Evolutionary conservation across 2,888 invertebrate genomes (phyloP), one percentile per base, ranked within the genome.

Genomic region (Napeogenes inachia): DNA sequence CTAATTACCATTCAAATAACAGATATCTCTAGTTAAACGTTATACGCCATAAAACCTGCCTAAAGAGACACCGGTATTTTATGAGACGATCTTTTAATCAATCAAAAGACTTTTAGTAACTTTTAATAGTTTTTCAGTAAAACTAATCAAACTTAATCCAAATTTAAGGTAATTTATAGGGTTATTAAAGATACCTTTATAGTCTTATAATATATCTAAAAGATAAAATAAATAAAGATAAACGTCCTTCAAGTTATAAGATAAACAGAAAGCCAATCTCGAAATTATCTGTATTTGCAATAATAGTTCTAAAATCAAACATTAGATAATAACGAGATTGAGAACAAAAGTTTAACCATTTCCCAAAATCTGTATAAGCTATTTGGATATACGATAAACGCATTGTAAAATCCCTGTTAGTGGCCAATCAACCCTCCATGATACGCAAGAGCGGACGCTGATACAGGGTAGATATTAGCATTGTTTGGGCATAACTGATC

Each of bases 331-430:
- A 79, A 73, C 68, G 68, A 76, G 79, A 75, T 85, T 86, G 85
- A 84, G 88, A 87, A 81, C 75, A 71, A 77, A 21, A 81, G 73
- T 85, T 84, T 83, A 80, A 86, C 87, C 82, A 79, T 81, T 85
- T 85, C 79, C 79, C 82, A 71, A 83, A 84, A 82, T 84, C 79
- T 78, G 77, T 82, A 72, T 75, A 77, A 77, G 79, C 82, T 85
- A 86, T 87, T 85, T 80, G 77, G 75, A 74, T 78, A 74, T 78
- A 80, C 63, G 80, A 79, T 80, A 82, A 81, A 81, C 75, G 78
- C 75, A 75, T 79, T 85, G 80, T 81, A 81, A 79, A 78, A 81
- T 76, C 78, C 76, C 76, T 73, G 71, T 70, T 73, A 70, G 66
- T 66, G 71, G 65, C 70, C 73, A 71, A 74, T 75, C 71, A 62